Conservation (phyloP, 2,888 invertebrate genomes). For the Hypselothyrea guttata region DNA sequence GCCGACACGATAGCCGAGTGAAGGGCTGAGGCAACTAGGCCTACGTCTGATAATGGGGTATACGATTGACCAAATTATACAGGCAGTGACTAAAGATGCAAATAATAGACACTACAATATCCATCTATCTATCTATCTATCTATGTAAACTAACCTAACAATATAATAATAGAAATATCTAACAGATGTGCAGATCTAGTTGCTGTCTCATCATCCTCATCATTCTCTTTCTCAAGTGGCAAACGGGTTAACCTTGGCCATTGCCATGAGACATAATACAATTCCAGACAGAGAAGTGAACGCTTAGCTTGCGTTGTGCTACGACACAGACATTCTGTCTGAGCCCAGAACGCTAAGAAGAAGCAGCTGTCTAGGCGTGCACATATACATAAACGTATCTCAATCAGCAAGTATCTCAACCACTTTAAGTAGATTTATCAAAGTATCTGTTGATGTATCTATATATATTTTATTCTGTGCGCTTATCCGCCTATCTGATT, state of each 20-base stretch:
- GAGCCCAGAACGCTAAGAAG: no score
- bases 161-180: no score
- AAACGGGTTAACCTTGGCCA: slow-evolving; percentile 54
- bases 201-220: slow-evolving; percentile 16
- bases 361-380: neutral
- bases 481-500: no score
- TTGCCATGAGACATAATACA: slow-evolving; percentile 12
- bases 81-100: neutral
- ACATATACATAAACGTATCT: slow-evolving; percentile 2
- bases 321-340: slow-evolving; percentile 22
- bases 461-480: no score
- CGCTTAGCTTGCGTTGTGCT: slow-evolving; percentile 6
- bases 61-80: slow-evolving; percentile 2
- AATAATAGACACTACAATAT: no score
- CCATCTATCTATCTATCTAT: no score
- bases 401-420: neutral
- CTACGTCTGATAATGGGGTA: neutral
- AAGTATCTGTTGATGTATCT: no score
- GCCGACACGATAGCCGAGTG: slow-evolving; percentile 2
- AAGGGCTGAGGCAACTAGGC: neutral
- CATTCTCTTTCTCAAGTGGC: no score
- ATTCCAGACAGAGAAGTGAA: slow-evolving; percentile 6
- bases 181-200: slow-evolving; percentile 1
- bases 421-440: no score
- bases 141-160: no score